Evolutionary conservation across 2,888 invertebrate genomes (phyloP).

Genomic region (Dorcus parallelipipedus): DNA sequence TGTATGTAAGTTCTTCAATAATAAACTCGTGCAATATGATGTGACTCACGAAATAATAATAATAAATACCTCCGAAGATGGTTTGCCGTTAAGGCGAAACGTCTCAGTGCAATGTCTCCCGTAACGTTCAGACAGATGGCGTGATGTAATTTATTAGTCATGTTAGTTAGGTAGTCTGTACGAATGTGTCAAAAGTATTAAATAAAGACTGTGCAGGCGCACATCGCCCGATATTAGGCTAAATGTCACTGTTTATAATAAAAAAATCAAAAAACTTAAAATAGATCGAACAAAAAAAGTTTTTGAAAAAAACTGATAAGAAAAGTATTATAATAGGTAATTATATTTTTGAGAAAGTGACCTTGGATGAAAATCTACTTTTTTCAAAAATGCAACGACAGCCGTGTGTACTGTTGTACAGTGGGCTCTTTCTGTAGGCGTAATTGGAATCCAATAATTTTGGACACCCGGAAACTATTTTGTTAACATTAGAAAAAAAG

Average conservation of each 20-base stretch:
- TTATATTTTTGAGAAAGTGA: constrained; percentile 51
- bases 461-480: constrained; percentile 1
- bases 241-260: constrained; percentile 38
- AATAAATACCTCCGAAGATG: too few relatives aligned
- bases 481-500: not conserved
- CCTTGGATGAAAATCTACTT: constrained; percentile 47
- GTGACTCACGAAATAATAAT: too few relatives aligned
- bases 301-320: constrained; percentile 34
- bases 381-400: constrained; percentile 41
- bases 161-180: constrained; percentile 41
- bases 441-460: constrained; percentile 24
- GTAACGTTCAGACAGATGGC: constrained; percentile 11
- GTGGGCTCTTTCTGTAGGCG: constrained; percentile 33
- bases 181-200: constrained; percentile 52
- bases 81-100: too few relatives aligned
- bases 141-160: constrained; percentile 30
- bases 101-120: not conserved
- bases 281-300: constrained; percentile 39
- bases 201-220: constrained; percentile 51
- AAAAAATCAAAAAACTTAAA: constrained; percentile 25
- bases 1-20: too few relatives aligned
- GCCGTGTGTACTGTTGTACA: constrained; percentile 29
- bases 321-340: constrained; percentile 46
- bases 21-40: too few relatives aligned
- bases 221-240: constrained; percentile 47